Conservation (phyloP, 2,113 vertebrate genomes). For the Ancistrus triradiatus region DNA sequence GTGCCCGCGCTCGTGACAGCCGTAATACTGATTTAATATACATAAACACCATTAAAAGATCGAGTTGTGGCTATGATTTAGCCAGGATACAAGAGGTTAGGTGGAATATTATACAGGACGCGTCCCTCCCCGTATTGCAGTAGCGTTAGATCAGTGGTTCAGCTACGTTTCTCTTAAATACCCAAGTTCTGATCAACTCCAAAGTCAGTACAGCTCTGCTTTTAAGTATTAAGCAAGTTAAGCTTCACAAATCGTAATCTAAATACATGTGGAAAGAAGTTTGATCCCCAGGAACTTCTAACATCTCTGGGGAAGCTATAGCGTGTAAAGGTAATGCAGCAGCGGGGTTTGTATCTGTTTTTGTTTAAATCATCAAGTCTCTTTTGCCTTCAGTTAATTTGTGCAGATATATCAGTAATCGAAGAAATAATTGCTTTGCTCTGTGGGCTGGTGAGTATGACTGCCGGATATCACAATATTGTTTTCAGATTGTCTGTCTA, state of each 20-base stretch:
- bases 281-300: not conserved
- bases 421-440: too few species aligned
- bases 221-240: too few species aligned
- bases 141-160: not conserved
- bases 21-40: not conserved
- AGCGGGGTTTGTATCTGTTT: too few species aligned
- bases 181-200: too few species aligned
- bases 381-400: too few species aligned
- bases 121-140: not conserved
- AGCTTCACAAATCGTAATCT: not conserved
- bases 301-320: conserved; percentile 1
- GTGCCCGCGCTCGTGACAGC: not conserved
- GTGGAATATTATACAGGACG: not conserved
- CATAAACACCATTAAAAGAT: not conserved
- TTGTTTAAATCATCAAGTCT: too few species aligned
- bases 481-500: too few species aligned
- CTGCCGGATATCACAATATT: too few species aligned
- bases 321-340: conserved; percentile 27
- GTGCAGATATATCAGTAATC: too few species aligned
- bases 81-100: not conserved
- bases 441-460: too few species aligned
- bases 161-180: not conserved
- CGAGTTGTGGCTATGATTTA: not conserved
- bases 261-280: conserved; percentile 23
- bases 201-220: too few species aligned